phyloP scores from a whole-genome alignment of 2,797 vertebrate genomes.

The Agapornis canus region DNA sequence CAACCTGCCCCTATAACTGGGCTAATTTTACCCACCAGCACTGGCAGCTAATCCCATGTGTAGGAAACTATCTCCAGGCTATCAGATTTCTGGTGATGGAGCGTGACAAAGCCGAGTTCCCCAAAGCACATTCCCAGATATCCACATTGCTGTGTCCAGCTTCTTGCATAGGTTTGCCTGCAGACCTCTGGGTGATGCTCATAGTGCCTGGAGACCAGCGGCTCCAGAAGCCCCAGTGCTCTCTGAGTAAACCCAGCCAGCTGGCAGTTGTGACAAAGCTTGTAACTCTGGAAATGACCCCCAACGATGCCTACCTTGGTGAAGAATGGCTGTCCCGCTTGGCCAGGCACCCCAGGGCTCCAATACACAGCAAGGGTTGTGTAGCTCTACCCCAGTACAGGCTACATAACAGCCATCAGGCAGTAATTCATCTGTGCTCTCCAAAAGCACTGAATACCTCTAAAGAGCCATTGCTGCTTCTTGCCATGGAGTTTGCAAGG shows the following conservation, averaged over 20 bases:
- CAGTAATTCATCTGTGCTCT: not conserved
- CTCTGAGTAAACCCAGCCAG: fast-evolving
- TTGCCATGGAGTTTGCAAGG: not conserved
- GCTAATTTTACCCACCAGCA: not conserved
- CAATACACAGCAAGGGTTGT: fast-evolving
- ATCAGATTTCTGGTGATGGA: not conserved
- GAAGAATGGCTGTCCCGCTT: not conserved
- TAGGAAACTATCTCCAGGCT: not conserved
- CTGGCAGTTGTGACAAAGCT: not conserved
- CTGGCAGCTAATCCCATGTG: not conserved
- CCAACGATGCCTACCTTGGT: not conserved
- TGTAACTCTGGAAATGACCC: not conserved
- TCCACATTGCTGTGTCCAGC: fast-evolving
- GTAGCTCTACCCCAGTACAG: not conserved
- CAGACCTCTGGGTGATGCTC: not conserved
- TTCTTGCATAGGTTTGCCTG: not conserved
- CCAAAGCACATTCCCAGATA: not conserved
- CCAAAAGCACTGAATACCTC: not conserved
- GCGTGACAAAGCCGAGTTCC: not conserved
- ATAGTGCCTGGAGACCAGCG: fast-evolving
- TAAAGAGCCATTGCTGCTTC: not conserved
- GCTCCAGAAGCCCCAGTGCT: not conserved
- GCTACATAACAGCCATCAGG: not conserved
- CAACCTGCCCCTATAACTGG: not conserved
- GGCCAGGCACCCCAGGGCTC: fast-evolving